Base-by-base conservation (phyloP, 2,797 vertebrate genomes). In the Distichodus sexfasciatus region DNA sequence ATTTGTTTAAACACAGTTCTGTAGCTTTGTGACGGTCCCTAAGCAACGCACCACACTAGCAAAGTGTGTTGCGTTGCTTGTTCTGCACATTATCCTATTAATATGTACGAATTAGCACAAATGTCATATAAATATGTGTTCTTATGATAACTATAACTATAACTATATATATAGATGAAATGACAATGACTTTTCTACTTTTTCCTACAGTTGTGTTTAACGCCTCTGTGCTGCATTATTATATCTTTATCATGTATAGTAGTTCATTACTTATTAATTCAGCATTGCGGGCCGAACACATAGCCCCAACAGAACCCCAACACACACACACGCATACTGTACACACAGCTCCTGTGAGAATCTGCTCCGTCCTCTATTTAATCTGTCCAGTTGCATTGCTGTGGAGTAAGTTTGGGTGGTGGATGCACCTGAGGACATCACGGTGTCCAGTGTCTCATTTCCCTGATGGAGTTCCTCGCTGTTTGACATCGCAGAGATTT, bases 351-450 rank as follows among this genome's bases (percentile, higher is more conserved):
- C 60, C 76, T 69, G 36, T 65, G 73, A 74, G 71, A 72, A 71
- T 66, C 71, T 54, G 47, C 50, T 69, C 54, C 53, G 55, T 72
- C 71, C 58, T 75, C 75, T 81, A 82, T 78, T 76, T 69, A 77
- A 71, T 66, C 69, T 69, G 65, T 47, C 71, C 66, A 58, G 57
- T 53, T 75, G 67, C 36, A 60, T 58, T 14, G 15, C 47, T 76
- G 73, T 66, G 81, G 83, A 88, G 67, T 89, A 86, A 84, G 82
- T 77, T 81, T 84, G 77, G 80, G 84, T 79, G 83, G 81, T 79
- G 71, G 76, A 84, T 87, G 79, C 82, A 87, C 87, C 89, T 81
- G 79, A 83, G 87, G 86, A 89, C 83, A 88, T 86, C 8, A 86
- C 85, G 79, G 82, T 76, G 61, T 80, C 41, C 36, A 79, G 66